Base-by-base conservation (phyloP, 2,797 vertebrate species). In the Characodon lateralis region DNA sequence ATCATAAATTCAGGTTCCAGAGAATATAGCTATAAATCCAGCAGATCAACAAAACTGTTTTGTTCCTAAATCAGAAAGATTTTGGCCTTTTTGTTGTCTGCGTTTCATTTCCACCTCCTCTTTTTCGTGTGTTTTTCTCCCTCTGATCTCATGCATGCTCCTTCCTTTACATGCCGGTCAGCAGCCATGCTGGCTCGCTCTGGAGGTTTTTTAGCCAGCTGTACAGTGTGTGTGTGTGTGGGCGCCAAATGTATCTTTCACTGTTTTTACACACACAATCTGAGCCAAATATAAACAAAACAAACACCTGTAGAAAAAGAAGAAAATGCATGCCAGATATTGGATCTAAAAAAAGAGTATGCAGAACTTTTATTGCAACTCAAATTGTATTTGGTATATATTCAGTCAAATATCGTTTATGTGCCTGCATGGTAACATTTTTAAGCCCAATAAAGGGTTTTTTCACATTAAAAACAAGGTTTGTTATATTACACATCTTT, bases 131-230 rank as follows among this genome's bases (percentile, higher is more conserved):
- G 9, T 35, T 50, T 39, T 41, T 51, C 61, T 41, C 26, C 31
- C 28, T 1, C 7, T 28, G 20, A 48, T 73, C 43, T 82, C 82
- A 68, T 86, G 85, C 81, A 87, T 51, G 50, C 28, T 22, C 8
- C 61, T 58, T 75, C 74, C 84, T 85, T 86, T 20, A 83, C 74
- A 85, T 86, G 81, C 86, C 68, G 83, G 76, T 80, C 87, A 85
- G 86, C 85, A 72, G 76, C 80, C 70, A 76, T 71, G 59, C 78
- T 28, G 69, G 14, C 75, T 66, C 71, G 46, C 53, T 22, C 39
- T 22, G 24, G 53, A 73, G 63, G 48, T 35, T 68, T 79, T 22
- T 50, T 24, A 56, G 35, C 55, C 43, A 16, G 5, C 14, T 78
- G 72, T 10, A 18, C 35, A 35, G 35, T 35, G 68, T 53, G 74